A percentile compares a stretch with the other conserved stretches of the same genome.
These are phyloP conservation scores for Agapornis roseicollis DNA, from an alignment of 2,113 vertebrate genomes.

Conservation along the genomic window DNA sequence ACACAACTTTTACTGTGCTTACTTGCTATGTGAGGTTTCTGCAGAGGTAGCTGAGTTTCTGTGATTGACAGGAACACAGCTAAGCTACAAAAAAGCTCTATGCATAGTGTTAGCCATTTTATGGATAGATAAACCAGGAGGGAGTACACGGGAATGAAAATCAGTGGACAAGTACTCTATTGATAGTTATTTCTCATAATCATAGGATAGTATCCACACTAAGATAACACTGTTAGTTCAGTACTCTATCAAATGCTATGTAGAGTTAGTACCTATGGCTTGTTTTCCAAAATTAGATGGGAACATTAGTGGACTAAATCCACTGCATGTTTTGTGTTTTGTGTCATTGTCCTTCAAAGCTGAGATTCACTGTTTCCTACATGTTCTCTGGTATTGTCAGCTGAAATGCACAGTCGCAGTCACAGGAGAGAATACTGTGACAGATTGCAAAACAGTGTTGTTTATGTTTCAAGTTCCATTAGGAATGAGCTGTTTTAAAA, in stretches of 20 bases:
- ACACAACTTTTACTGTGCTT: background rate
- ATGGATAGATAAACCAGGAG: background rate
- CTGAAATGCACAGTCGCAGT: background rate
- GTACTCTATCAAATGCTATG: background rate
- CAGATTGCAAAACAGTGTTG: background rate
- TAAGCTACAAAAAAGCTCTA: background rate
- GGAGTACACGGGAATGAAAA: background rate
- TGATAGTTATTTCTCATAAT: background rate
- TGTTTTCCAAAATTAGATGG: background rate
- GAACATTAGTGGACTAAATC: background rate
- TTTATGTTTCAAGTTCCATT: constrained; percentile 11
- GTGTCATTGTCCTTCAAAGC: background rate
- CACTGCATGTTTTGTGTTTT: background rate
- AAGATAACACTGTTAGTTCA: background rate
- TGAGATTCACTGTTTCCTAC: background rate
- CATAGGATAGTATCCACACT: background rate
- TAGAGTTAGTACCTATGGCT: background rate
- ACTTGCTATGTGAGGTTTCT: background rate
- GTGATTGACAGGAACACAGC: background rate
- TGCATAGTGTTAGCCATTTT: background rate
- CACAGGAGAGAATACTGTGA: background rate
- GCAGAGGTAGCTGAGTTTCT: background rate
- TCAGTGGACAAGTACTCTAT: background rate
- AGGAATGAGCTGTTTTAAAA: background rate
- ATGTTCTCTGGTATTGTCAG: background rate